Conservation (phyloP, 2,888 invertebrate species). For the Chalcis sispes region DNA sequence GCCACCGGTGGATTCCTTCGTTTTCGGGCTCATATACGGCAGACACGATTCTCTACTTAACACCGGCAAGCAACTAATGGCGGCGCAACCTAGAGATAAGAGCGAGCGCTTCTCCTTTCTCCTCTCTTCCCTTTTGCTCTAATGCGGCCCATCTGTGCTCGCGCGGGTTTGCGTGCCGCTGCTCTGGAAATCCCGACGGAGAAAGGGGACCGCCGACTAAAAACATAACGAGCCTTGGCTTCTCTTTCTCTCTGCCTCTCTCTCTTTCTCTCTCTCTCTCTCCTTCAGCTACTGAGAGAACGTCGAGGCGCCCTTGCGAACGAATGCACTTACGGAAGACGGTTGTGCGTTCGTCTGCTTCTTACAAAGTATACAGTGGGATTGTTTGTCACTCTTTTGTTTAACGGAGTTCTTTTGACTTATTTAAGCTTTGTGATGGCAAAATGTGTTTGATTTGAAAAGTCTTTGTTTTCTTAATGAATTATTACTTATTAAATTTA, state of each 20-base stretch:
- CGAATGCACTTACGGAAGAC: conserved; percentile 20
- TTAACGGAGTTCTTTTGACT: no score
- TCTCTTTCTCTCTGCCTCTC: not conserved
- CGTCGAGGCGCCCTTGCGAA: not conserved
- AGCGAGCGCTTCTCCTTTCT: no score
- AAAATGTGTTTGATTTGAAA: no score
- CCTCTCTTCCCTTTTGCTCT: conserved; percentile 17
- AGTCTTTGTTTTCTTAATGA: no score
- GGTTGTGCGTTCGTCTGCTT: not conserved
- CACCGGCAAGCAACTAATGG: conserved; percentile 54
- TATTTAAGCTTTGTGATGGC: no score
- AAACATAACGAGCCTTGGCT: conserved; percentile 18
- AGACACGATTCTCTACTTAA: conserved; percentile 76
- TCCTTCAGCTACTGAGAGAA: conserved; percentile 7
- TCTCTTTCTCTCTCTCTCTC: not conserved
- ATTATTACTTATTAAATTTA: no score
- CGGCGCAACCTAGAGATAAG: conserved; percentile 24
- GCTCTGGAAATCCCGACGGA: conserved; percentile 37
- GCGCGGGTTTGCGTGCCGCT: not conserved
- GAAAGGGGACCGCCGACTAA: conserved; percentile 28
- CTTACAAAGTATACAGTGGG: no score
- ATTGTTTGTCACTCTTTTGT: conserved; percentile 7
- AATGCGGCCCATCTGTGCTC: conserved; percentile 37
- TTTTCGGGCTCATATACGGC: conserved; percentile 62
- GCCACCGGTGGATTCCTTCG: not conserved